phyloP scores from a whole-genome alignment of 1,140 invertebrate genomes.

The Battus philenor region DNA sequence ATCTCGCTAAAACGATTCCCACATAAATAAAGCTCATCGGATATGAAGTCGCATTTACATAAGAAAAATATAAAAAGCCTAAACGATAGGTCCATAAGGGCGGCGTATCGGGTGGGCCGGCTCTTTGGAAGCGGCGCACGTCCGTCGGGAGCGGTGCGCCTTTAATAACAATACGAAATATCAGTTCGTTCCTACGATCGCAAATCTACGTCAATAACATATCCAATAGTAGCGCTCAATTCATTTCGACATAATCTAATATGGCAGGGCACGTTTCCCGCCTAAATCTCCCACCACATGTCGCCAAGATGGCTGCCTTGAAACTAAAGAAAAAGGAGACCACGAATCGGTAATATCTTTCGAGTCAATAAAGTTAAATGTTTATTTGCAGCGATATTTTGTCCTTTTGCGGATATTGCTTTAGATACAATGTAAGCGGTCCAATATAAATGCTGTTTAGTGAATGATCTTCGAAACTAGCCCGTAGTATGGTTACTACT shows the following conservation, averaged over 20 bases:
- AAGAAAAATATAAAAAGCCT: conserved; percentile 75
- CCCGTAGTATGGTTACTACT: no score
- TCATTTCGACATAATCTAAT: conserved; percentile 75
- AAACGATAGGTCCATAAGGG: conserved; percentile 69
- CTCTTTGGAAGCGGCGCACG: conserved; percentile 57
- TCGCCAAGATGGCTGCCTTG: conserved; percentile 73
- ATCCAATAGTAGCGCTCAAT: conserved; percentile 75
- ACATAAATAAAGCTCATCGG: conserved; percentile 76
- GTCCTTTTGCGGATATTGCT: conserved; percentile 72
- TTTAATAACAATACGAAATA: conserved; percentile 76
- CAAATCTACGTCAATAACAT: conserved; percentile 76
- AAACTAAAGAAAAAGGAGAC: conserved; percentile 73
- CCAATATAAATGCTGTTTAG: conserved; percentile 17
- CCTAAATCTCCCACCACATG: conserved; percentile 75
- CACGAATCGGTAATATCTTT: conserved; percentile 76
- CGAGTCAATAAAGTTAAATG: conserved; percentile 74
- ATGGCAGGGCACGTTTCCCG: conserved; percentile 70
- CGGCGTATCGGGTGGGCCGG: conserved; percentile 44
- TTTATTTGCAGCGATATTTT: conserved; percentile 75
- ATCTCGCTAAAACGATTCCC: conserved; percentile 74
- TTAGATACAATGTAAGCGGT: conserved; percentile 40
- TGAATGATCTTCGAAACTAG: conserved; percentile 7
- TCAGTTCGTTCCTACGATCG: conserved; percentile 75
- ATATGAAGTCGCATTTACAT: conserved; percentile 75
- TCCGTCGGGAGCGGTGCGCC: conserved; percentile 48